Evolutionary conservation across 53 echinoderm and acorn worm genomes (phyloP).

Genomic region (Holothuria leucospilota): DNA sequence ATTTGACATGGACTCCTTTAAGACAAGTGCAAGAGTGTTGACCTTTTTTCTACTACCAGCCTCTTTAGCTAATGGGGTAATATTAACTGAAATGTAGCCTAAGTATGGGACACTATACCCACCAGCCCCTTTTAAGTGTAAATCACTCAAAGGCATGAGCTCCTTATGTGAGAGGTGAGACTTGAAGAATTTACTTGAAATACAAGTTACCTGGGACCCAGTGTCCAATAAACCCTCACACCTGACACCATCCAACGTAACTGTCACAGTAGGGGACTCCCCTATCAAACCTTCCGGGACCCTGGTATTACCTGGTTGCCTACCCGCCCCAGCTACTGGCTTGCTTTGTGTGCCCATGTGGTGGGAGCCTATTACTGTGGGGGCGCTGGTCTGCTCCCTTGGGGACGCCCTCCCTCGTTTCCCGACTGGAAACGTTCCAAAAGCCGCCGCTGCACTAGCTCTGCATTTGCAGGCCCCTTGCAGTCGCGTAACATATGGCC

Average conservation of each 20-base stretch:
- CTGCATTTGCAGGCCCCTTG: constrained; percentile 32
- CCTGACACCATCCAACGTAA: constrained; percentile 29
- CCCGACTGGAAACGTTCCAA: constrained; percentile 43
- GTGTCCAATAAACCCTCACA: constrained; percentile 62
- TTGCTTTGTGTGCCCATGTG: neutral
- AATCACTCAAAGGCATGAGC: constrained; percentile 44
- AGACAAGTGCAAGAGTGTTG: constrained; percentile 60
- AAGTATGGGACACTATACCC: constrained; percentile 62
- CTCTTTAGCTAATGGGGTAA: constrained; percentile 13
- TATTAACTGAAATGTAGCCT: constrained; percentile 48
- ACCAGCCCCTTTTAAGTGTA: constrained; percentile 58
- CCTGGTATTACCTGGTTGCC: neutral
- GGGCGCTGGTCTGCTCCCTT: constrained; percentile 54
- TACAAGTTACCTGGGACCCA: constrained; percentile 72
- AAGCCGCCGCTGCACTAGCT: constrained; percentile 46
- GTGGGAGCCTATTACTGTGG: constrained; percentile 16
- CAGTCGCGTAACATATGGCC: constrained; percentile 57
- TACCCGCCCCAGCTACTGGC: constrained; percentile 26
- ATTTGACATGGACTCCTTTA: neutral
- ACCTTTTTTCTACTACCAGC: constrained; percentile 42
- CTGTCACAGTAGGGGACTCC: constrained; percentile 36
- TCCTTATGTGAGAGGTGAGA: constrained; percentile 46
- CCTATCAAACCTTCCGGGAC: constrained; percentile 59
- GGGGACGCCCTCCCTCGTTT: constrained; percentile 58
- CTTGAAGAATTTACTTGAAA: constrained; percentile 44